Evolutionary conservation across 1,140 invertebrate genomes (phyloP).

Genomic region (Ceratosolen solmsi): DNA sequence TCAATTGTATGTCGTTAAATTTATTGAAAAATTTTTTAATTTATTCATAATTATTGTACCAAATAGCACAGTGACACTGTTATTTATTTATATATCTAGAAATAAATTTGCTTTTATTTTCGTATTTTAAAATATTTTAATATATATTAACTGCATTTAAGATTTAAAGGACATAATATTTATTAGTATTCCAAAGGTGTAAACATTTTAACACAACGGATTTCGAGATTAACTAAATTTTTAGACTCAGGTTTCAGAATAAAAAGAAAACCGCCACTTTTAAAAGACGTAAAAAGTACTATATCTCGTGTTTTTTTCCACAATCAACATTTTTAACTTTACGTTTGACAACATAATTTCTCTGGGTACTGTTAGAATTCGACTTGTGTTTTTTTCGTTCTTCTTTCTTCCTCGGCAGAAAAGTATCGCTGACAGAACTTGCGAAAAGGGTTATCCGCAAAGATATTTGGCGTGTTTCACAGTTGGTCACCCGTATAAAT

Average conservation of each 20-base stretch:
- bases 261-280: neutral
- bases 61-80: too few species aligned
- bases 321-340: constrained; percentile 11
- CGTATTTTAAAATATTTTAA: too few species aligned
- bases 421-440: constrained; percentile 43
- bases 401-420: neutral
- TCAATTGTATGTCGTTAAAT: too few species aligned
- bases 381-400: constrained; percentile 17
- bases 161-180: neutral
- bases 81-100: too few species aligned
- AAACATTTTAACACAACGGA: neutral
- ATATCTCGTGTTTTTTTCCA: neutral
- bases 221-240: neutral
- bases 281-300: neutral
- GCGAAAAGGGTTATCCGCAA: constrained; percentile 49
- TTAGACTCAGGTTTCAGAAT: neutral
- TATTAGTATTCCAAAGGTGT: neutral
- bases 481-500: constrained; percentile 53
- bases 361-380: constrained; percentile 37
- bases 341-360: constrained; percentile 41
- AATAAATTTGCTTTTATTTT: too few species aligned
- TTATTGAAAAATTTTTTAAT: too few species aligned
- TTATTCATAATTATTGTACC: too few species aligned
- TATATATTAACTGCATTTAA: too few species aligned
- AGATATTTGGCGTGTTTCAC: constrained; percentile 56